Percentiles rank a stretch among this genome's conserved stretches.
Conservation (phyloP, 2,888 invertebrate species). For the Amphimallon solstitiale region DNA sequence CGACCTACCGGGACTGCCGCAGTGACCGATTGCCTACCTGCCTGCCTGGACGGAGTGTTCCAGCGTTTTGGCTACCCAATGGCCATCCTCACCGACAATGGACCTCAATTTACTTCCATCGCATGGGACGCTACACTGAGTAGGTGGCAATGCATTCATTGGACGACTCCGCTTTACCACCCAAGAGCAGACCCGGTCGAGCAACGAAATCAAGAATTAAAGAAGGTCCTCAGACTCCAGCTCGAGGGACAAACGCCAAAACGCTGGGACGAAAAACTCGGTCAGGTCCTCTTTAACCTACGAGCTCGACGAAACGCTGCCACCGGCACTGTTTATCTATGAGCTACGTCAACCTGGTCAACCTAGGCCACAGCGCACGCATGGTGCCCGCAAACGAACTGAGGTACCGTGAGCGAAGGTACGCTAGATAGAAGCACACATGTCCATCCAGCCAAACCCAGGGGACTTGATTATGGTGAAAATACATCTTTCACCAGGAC, state of each 20-base stretch:
- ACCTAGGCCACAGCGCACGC: not conserved
- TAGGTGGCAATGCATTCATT: constrained; percentile 40
- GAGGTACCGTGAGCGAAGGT: too few species aligned
- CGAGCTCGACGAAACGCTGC: constrained; percentile 39
- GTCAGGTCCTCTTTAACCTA: too few species aligned
- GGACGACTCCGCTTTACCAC: constrained; percentile 47
- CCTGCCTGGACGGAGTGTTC: constrained; percentile 43
- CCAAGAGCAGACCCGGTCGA: constrained; percentile 46
- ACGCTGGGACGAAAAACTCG: too few species aligned
- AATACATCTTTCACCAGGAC: too few species aligned
- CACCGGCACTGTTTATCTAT: constrained; percentile 39
- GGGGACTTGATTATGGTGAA: too few species aligned
- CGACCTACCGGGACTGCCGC: too few species aligned
- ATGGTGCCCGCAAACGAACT: too few species aligned
- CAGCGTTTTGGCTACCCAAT: constrained; percentile 36
- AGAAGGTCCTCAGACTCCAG: constrained; percentile 26
- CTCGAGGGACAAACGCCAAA: too few species aligned
- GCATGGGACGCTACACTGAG: too few species aligned
- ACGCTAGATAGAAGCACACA: too few species aligned
- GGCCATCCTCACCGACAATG: constrained; percentile 39
- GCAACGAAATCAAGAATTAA: constrained; percentile 47
- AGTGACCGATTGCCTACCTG: too few species aligned
- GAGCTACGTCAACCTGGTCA: constrained; percentile 34
- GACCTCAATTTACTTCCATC: constrained; percentile 33
- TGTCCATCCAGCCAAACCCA: too few species aligned